A percentile compares a stretch with the other conserved stretches of the same genome.
These are phyloP conservation scores for Tretioscincus oriximinensis DNA, from an alignment of 2,113 vertebrate genomes.

Conservation along the genomic window DNA sequence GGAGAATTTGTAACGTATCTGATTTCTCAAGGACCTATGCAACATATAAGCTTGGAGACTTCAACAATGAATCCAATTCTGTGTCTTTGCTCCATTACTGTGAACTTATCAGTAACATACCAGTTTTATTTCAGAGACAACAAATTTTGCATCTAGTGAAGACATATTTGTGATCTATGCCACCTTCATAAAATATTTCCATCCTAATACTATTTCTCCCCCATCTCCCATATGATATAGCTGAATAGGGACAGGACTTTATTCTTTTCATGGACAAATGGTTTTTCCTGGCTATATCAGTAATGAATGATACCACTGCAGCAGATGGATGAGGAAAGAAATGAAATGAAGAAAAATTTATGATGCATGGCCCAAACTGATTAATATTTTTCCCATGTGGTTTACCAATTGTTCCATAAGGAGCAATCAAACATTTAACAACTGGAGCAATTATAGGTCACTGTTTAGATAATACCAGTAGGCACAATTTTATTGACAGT, in stretches of 20 bases:
- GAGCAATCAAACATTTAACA: conserved; percentile 8
- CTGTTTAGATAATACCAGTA: not conserved
- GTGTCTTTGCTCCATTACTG: no score
- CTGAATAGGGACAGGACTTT: not conserved
- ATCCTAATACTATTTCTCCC: no score
- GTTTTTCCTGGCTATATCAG: not conserved
- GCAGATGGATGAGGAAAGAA: not conserved
- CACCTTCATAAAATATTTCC: no score
- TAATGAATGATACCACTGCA: not conserved
- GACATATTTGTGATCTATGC: no score
- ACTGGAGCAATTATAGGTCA: not conserved
- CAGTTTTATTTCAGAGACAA: no score
- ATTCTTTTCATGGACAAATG: not conserved
- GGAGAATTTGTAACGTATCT: no score
- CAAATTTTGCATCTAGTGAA: no score
- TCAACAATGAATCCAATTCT: no score
- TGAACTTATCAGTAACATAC: no score
- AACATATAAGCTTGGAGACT: no score
- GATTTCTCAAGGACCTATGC: no score
- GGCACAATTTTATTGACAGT: not conserved
- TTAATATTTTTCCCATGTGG: not conserved
- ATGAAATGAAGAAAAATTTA: not conserved
- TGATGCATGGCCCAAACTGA: not conserved
- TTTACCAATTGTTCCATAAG: not conserved
- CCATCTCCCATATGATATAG: no score